Evolutionary conservation across 2,888 invertebrate species (phyloP), one percentile per base, ranked within the genome.

Genomic region (Acronicta leporina): DNA sequence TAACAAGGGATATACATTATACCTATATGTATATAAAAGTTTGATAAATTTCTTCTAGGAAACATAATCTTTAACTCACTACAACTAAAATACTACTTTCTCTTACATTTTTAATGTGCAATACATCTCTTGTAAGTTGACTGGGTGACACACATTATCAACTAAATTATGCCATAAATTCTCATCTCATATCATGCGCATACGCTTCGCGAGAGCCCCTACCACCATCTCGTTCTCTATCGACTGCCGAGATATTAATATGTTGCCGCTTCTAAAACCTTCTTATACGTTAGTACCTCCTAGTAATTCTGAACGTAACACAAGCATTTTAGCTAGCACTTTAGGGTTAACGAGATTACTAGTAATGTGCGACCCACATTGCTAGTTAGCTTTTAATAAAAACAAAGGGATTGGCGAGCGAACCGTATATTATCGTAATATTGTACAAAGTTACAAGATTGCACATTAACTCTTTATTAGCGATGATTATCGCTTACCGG

Each of bases 81-180:
- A 10, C n/a, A 33, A 35, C 43, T 51, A 52, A 60, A 73, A 40
- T 0, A 61, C 33, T 45, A 75, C 67, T 76, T 72, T 69, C 76
- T 69, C 73, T 51, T 25, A 40, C 33, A 61, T 40, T 55, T 54
- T 57, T 60, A 40, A 65, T 55, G 54, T 63, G 53, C 71, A 74
- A 74, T 69, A 58, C 58, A 65, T 69, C 72, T 81, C 75, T 73
- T 77, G 70, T 60, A 75, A 71, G 61, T 42, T 72, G 75, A 71
- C 70, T 74, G 81, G 75, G 79, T 85, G 87, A 83, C 88, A 88
- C 80, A 87, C 84, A 84, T 87, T 73, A 68, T 68, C 67, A 64
- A 71, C 77, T 77, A 80, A 84, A 85, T 86, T 82, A 84, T 85
- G 83, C 80, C 81, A 87, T 86, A 88, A 87, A 86, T 86, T 85